Base-by-base conservation (phyloP, 2,888 invertebrate species). In the Meiosimyza platycephala region DNA sequence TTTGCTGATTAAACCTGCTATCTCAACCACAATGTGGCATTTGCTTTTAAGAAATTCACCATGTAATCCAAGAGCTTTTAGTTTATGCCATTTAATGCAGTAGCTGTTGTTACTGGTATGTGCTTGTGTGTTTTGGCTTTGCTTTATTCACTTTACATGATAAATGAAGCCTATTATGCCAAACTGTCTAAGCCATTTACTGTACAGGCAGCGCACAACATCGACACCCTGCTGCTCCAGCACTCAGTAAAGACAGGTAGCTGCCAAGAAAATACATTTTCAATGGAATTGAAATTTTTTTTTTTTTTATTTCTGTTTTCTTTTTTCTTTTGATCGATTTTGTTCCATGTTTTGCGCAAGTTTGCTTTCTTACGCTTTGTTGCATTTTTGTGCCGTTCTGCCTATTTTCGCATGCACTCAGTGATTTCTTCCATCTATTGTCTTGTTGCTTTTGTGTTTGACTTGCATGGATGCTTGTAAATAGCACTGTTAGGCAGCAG, bases 81-180 rank as follows among this genome's bases (percentile, higher is more conserved):
- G 16, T 33, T 15, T 28, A 16, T 62, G 9, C 16, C n/a, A 15
- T 28, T 40, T 47, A 16, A n/a, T 47, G 33, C 15, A n/a, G 33
- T 40, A 5, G 62, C 11, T 62, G 28, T 15, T 16, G 63, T 63
- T 63, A 11, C 15, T 9, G 62, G 12, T 18, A 11, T 48, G 15
- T 40, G 40, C 40, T 40, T 40, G 40, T 40, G 40, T 40, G 9
- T 9, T 40, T 40, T 40, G 40, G 40, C 9, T 40, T 40, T 40
- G 40, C 40, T 63, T 63, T 63, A 48, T 63, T 33, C 63, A 18
- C 63, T 63, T 63, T 63, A 48, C 40, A 33, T n/a, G 63, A 63
- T 47, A 63, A 63, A 63, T 63, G 63, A 63, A 48, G 63, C 63
- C 18, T 48, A 63, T 63, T 16, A 63, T 13, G 18, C 47, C 18